phyloP scores from a whole-genome alignment of 2,797 vertebrate genomes.

The Gymnodraco acuticeps region DNA sequence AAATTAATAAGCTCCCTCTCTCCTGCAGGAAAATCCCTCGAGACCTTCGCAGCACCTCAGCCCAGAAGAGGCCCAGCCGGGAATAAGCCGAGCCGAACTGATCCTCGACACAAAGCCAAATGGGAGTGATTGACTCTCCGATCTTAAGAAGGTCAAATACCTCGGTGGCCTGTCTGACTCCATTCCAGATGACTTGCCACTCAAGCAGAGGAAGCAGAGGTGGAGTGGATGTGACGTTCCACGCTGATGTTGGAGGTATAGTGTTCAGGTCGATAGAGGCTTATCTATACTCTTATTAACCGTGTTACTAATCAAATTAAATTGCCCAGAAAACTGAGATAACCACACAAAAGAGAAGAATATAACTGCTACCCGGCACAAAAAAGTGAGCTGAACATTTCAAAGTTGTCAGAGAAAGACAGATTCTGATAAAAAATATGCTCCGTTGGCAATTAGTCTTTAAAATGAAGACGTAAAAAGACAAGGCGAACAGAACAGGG shows the following conservation, averaged over 20 bases:
- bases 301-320: constrained; percentile 4
- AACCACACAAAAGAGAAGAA: background rate
- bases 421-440: constrained; percentile 8
- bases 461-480: constrained; percentile 8
- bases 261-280: background rate
- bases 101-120: constrained; percentile 32
- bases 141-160: constrained; percentile 49
- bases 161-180: constrained; percentile 29
- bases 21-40: constrained; percentile 45
- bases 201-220: constrained; percentile 34
- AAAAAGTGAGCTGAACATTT: background rate
- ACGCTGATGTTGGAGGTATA: background rate
- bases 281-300: constrained; percentile 34
- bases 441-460: constrained; percentile 29
- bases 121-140: constrained; percentile 48
- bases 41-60: constrained; percentile 27
- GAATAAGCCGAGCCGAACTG: constrained; percentile 16
- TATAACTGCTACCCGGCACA: background rate
- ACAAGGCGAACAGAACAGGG: constrained; percentile 19
- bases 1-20: constrained; percentile 52
- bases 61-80: constrained; percentile 27
- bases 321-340: background rate
- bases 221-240: background rate
- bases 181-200: constrained; percentile 42
- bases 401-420: background rate